A percentile compares a stretch with the other conserved stretches of the same genome.
These are phyloP conservation scores for Daphoenositta chrysoptera DNA, from an alignment of 2,113 vertebrate genomes.

Conservation along the genomic window DNA sequence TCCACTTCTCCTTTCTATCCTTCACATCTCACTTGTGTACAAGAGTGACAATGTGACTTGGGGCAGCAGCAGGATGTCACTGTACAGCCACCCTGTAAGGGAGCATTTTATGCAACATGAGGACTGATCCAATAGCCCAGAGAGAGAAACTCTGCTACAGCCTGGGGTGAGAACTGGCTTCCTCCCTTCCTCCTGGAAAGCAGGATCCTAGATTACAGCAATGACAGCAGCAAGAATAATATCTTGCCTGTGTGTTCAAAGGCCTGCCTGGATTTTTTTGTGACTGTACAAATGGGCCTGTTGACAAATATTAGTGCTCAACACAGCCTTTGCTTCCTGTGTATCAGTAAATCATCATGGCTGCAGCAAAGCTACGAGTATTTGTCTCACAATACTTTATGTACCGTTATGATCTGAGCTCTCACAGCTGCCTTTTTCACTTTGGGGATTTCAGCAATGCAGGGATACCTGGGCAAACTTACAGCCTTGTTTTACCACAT, in stretches of 20 bases:
- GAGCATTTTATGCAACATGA: not conserved
- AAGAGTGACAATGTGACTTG: not conserved
- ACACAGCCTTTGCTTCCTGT: not conserved
- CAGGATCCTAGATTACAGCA: not conserved
- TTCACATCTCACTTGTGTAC: not conserved
- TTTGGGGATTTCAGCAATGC: not conserved
- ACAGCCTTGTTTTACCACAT: not conserved
- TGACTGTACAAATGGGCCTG: not conserved
- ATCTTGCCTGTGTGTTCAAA: not conserved
- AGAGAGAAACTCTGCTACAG: not conserved
- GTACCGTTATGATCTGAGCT: not conserved
- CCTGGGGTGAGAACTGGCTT: not conserved
- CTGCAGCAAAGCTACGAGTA: not conserved
- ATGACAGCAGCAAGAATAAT: not conserved
- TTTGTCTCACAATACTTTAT: not conserved
- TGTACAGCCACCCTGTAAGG: not conserved
- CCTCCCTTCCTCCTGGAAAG: not conserved
- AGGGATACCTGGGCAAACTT: not conserved
- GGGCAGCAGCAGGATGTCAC: not conserved
- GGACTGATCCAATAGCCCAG: not conserved
- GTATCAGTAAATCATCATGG: not conserved
- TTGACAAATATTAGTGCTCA: not conserved
- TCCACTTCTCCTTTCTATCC: not conserved
- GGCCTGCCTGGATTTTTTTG: not conserved
- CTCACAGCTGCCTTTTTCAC: not conserved